These are phyloP conservation scores for Malachius bipustulatus DNA, from an alignment of 2,888 invertebrate genomes.

Conservation along the genomic window DNA sequence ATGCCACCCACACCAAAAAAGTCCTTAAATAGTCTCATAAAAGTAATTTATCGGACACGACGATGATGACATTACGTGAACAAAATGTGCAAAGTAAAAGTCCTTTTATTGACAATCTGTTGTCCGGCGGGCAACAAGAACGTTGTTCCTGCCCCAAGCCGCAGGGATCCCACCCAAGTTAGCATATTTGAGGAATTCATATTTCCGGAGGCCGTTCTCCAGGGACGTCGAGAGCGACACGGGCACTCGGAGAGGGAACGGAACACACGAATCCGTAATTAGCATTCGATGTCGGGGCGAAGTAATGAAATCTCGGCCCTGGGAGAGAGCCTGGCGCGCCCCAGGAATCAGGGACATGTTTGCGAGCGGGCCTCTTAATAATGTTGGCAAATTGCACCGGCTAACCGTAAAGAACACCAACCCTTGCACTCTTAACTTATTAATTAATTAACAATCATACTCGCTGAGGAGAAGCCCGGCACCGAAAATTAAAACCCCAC, in stretches of 20 bases:
- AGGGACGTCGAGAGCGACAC: neutral
- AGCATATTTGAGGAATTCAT: too few relatives aligned
- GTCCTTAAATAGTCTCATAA: too few relatives aligned
- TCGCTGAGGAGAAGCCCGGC: constrained; percentile 32
- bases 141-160: too few relatives aligned
- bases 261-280: constrained; percentile 17
- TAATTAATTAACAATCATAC: constrained; percentile 40
- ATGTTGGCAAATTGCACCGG: constrained; percentile 36
- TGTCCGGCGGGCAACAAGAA: too few relatives aligned
- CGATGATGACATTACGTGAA: too few relatives aligned
- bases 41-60: too few relatives aligned
- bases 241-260: neutral
- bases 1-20: too few relatives aligned
- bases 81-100: too few relatives aligned
- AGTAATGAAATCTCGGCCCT: constrained; percentile 31
- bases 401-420: constrained; percentile 36
- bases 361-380: constrained; percentile 38
- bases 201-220: too few relatives aligned
- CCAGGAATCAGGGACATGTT: too few relatives aligned
- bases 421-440: constrained; percentile 37
- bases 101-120: too few relatives aligned
- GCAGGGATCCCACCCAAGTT: too few relatives aligned
- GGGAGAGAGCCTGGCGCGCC: constrained; percentile 30
- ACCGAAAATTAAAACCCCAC: constrained; percentile 36
- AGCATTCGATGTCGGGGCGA: constrained; percentile 19